phyloP scores from a whole-genome alignment of 2,113 vertebrate genomes.

The Zosterops hypoxanthus region DNA sequence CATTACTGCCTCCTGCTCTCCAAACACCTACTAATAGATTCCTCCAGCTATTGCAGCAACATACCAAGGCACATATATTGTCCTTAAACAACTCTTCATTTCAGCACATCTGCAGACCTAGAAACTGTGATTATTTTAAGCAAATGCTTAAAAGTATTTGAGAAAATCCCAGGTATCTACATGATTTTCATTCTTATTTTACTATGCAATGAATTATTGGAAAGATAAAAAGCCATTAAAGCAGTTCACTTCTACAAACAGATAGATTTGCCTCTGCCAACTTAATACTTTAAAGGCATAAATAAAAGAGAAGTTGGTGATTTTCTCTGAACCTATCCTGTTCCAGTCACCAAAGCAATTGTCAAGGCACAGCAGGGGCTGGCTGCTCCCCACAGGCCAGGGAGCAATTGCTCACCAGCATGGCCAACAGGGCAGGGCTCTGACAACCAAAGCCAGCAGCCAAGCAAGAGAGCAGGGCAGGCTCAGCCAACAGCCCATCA shows the following conservation, averaged over 20 bases:
- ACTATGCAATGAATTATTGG: neutral
- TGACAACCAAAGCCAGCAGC: neutral
- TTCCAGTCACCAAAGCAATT: neutral
- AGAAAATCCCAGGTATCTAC: neutral
- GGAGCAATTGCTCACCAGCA: neutral
- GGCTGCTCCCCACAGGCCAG: neutral
- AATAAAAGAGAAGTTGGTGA: neutral
- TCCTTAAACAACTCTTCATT: neutral
- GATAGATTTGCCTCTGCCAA: neutral
- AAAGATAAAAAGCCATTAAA: neutral
- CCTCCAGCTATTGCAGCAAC: neutral
- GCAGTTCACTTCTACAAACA: neutral
- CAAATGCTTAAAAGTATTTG: neutral
- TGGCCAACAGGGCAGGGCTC: neutral
- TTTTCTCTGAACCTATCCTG: neutral
- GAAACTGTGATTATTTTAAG: neutral
- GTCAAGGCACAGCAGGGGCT: neutral
- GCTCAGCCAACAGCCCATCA: neutral
- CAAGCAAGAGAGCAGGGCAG: neutral
- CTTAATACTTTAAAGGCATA: neutral
- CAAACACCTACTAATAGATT: neutral
- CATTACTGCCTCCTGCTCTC: neutral
- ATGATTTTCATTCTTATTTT: neutral
- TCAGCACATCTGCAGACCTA: neutral
- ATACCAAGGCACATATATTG: neutral